Base-by-base conservation (phyloP, 1,140 invertebrate species). In the Cephus cinctus region DNA sequence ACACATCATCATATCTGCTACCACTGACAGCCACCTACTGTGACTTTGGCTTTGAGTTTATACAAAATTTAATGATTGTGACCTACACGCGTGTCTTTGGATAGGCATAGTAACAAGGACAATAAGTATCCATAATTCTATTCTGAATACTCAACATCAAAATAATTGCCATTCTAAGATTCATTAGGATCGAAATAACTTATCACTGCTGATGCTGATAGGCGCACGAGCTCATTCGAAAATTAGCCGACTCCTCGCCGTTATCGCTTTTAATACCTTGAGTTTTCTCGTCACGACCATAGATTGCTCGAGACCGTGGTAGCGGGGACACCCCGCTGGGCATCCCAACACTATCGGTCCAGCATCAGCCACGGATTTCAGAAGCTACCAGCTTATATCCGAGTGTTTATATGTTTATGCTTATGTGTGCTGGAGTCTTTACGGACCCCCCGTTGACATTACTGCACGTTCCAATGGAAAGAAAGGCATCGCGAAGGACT, bases 301-400 rank as follows among this genome's bases (percentile, higher is more conserved):
- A 63, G 64, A 67, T 65, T 53, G 49, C 58, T 66, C 55, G 58
- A 56, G 65, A 58, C 64, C 59, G 47, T 67, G 52, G 63, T 66
- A 68, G 64, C 62, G 25, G 45, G 38, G 67, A 65, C 69, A 65
- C 47, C 69, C 67, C 54, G 69, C 69, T 70, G 69, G 45, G 68
- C 53, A 61, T 63, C 59, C 67, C 67, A 72, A 72, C 69, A 72
- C 68, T 72, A 72, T 72, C 69, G 65, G 54, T 46, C 57, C 52
- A 48, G 57, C 52, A 71, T 72, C 69, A 71, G 63, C 63, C 63
- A 72, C 67, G 68, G 67, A 72, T 72, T 71, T 72, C 69, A 71
- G 68, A 71, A 72, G 68, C 68, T 71, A 72, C 69, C 63, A 69
- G 69, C 67, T 71, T 69, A 64, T 63, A 32, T 43, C 55, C 59